phyloP scores from a whole-genome alignment of 2,113 vertebrate genomes.

The Petrocephalus zakoni region DNA sequence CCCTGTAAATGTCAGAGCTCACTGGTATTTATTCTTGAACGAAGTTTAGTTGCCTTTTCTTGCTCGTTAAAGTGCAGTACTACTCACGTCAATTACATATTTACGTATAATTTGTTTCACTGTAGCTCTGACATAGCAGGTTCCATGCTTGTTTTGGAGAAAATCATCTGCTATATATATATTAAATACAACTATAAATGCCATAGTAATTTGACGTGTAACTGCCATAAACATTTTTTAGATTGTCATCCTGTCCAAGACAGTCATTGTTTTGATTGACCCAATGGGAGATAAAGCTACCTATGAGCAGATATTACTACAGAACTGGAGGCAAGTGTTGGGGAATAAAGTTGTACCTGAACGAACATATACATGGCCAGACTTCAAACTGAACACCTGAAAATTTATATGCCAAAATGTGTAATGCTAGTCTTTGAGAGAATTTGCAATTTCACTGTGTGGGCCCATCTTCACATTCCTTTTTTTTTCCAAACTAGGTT shows the following conservation, averaged over 20 bases:
- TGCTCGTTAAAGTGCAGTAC: neutral
- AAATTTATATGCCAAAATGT: neutral
- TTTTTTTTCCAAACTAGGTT: neutral
- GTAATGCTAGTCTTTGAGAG: neutral
- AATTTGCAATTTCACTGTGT: neutral
- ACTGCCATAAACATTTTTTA: neutral
- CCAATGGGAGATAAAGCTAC: conserved; percentile 3
- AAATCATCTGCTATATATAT: neutral
- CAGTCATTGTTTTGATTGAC: neutral
- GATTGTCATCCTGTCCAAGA: neutral
- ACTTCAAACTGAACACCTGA: neutral
- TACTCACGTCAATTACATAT: neutral
- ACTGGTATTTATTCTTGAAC: neutral
- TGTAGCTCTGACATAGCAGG: neutral
- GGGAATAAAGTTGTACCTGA: neutral
- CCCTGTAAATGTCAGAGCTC: neutral
- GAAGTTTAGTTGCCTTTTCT: neutral
- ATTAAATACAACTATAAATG: neutral
- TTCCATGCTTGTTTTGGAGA: neutral
- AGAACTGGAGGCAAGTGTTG: neutral
- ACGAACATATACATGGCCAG: neutral
- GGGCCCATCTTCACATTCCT: neutral
- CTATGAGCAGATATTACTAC: neutral
- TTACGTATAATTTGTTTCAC: neutral
- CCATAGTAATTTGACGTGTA: neutral